Evolutionary conservation across 2,797 vertebrate species (phyloP), one percentile per base, ranked within the genome.

Genomic region (Fistularia tabacaria): DNA sequence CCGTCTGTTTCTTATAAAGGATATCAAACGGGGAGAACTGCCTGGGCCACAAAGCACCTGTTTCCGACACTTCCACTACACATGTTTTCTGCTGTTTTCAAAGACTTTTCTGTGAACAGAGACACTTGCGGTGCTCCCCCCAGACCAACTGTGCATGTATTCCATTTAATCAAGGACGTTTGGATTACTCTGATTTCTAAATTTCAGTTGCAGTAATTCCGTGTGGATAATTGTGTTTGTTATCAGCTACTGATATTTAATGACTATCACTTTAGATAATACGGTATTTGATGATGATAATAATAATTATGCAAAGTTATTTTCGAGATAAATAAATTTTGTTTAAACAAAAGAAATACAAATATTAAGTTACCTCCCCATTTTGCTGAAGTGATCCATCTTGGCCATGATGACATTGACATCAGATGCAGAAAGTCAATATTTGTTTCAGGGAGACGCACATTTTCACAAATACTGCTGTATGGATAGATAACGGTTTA

Each of bases 1-100:
- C 67, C 87, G 86, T 90, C 88, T 90, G 88, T 82, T 90, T 91
- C 88, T 87, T 86, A 90, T 90, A 90, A 90, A 88, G 83, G 59
- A 88, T 80, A 88, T 90, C 90, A 89, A 87, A 89, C 76, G 73
- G 77, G 61, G 81, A 66, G 80, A 71, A 68, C 85, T 50, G 85
- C 84, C 80, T 69, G 76, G 79, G 77, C 77, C 80, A 75, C 78
- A 69, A 82, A 86, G 80, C 90, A 91, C 88, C 87, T 92, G 90
- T 90, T 91, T 91, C 90, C 88, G 84, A 88, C 84, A 88, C 82
- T 88, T 90, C 86, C 84, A 90, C 80, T 77, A 79, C 83, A 85
- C 56, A 51, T 77, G 81, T 84, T 72, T 81, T 76, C 82, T 14
- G 71, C 82, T 76, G 80, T 66, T 77, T 89, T 90, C 87, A 90